These are phyloP conservation scores for Ictidomys tridecemlineatus DNA, from an alignment of 2,113 vertebrate genomes.

Conservation along the genomic window DNA sequence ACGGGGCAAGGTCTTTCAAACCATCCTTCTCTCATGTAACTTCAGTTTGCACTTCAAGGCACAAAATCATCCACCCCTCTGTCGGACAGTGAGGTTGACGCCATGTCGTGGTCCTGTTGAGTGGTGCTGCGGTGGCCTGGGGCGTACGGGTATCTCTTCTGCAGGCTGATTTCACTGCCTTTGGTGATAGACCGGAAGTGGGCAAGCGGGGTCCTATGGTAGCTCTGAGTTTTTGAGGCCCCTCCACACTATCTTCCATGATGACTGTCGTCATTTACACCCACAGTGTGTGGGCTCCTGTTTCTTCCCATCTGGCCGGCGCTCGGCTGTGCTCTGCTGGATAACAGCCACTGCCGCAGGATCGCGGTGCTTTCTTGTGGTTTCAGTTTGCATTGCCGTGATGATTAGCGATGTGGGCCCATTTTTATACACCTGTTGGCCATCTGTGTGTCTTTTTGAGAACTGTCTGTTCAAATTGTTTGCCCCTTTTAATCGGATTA, in stretches of 20 bases:
- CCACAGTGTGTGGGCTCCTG: background rate
- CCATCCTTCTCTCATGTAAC: background rate
- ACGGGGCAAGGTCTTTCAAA: background rate
- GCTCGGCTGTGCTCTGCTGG: background rate
- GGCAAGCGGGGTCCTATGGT: background rate
- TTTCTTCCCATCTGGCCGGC: background rate
- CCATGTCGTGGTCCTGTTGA: background rate
- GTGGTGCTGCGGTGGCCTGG: background rate
- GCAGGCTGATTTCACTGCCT: background rate
- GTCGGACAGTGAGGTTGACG: background rate
- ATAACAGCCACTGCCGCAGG: background rate
- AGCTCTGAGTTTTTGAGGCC: background rate
- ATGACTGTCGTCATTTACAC: background rate
- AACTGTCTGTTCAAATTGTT: background rate
- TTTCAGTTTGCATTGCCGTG: background rate
- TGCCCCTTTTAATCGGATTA: background rate
- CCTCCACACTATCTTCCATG: background rate
- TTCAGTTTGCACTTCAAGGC: background rate
- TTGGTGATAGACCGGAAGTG: background rate
- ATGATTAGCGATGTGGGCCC: accelerated
- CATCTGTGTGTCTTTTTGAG: background rate
- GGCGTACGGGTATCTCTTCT: background rate
- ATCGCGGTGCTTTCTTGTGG: accelerated
- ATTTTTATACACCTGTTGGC: background rate
- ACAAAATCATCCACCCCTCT: too few relatives aligned